Conservation (phyloP, 2,113 vertebrate genomes). For the Rhipidura dahli region DNA sequence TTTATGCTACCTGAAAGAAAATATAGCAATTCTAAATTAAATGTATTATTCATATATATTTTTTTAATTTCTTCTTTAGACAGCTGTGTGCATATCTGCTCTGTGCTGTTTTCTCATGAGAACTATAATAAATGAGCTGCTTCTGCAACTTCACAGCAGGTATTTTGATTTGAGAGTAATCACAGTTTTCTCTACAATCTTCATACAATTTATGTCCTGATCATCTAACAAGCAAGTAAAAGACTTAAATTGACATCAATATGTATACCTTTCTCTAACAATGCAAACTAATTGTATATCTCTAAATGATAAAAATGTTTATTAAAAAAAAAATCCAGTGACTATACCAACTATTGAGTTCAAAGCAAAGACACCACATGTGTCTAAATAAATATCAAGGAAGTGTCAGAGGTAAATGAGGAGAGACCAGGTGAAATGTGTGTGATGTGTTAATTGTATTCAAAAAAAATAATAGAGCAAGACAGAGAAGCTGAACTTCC, state of each 20-base stretch:
- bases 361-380: slow-evolving; percentile 67
- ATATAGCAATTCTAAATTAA: slow-evolving; percentile 29
- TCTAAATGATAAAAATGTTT: slow-evolving; percentile 54
- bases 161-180: slow-evolving; percentile 55
- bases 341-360: slow-evolving; percentile 67
- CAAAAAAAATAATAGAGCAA: slow-evolving; percentile 64
- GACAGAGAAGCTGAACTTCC: slow-evolving; percentile 65
- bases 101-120: not conserved
- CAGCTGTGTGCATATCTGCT: not conserved
- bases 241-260: slow-evolving; percentile 56
- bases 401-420: slow-evolving; percentile 70
- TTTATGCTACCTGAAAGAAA: slow-evolving; percentile 22
- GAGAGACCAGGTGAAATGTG: slow-evolving; percentile 66
- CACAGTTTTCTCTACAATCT: slow-evolving; percentile 45
- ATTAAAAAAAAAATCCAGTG: slow-evolving; percentile 30
- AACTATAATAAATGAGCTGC: slow-evolving; percentile 33
- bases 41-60: slow-evolving; percentile 23
- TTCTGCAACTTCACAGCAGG: slow-evolving; percentile 55
- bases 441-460: slow-evolving; percentile 71
- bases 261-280: slow-evolving; percentile 51
- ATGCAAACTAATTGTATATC: slow-evolving; percentile 42
- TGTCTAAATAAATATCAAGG: slow-evolving; percentile 73
- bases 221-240: slow-evolving; percentile 58
- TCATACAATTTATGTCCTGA: slow-evolving; percentile 21
- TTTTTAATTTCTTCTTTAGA: not conserved